These are phyloP conservation scores for Elephantulus edwardii DNA, from an alignment of 2,113 vertebrate genomes.

Conservation along the genomic window DNA sequence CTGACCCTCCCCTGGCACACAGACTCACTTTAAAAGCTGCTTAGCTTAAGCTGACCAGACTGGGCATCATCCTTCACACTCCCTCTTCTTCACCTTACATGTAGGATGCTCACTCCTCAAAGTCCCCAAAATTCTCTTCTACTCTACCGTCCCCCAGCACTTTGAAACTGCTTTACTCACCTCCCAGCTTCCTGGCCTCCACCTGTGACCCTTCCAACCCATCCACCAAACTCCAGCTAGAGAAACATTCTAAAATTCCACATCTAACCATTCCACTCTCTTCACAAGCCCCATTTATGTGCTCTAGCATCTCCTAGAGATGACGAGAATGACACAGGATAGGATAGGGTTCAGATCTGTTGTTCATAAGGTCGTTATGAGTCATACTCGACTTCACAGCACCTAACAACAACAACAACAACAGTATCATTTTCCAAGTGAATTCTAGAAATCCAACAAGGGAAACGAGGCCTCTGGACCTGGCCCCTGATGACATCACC, in stretches of 20 bases:
- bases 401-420: too few species aligned
- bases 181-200: background rate
- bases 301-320: background rate
- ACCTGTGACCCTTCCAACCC: background rate
- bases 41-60: background rate
- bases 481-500: background rate
- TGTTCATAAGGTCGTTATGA: too few species aligned
- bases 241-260: background rate
- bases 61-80: too few species aligned
- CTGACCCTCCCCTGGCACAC: background rate
- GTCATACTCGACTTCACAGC: too few species aligned
- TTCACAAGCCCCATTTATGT: background rate
- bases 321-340: too few species aligned
- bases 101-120: background rate
- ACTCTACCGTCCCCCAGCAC: background rate
- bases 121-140: background rate
- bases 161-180: accelerated
- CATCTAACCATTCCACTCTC: background rate
- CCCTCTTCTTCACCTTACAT: background rate
- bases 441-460: background rate
- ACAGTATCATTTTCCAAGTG: too few species aligned
- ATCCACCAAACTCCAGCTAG: background rate
- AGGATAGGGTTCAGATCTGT: too few species aligned
- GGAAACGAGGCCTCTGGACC: background rate
- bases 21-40: background rate